phyloP scores from a whole-genome alignment of 2,113 vertebrate genomes.

The Dipodomys stephensi region DNA sequence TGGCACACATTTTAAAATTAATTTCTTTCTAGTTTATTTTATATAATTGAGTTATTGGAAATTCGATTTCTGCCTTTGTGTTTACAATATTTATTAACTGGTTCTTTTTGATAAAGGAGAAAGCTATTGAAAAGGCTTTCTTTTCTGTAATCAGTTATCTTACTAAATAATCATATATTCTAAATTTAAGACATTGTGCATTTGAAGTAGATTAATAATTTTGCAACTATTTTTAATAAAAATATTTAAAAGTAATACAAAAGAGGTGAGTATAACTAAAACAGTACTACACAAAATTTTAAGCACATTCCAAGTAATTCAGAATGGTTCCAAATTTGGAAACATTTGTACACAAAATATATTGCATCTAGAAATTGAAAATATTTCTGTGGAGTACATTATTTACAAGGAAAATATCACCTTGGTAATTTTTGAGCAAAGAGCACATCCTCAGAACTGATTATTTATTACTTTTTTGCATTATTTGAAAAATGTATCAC shows the following conservation, averaged over 20 bases:
- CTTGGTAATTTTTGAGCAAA: not conserved
- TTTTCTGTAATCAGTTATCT: conserved; percentile 28
- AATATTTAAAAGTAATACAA: not conserved
- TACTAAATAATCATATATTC: conserved; percentile 5
- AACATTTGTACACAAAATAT: not conserved
- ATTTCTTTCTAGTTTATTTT: conserved; percentile 34
- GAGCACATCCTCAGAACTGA: not conserved
- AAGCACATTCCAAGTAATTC: not conserved
- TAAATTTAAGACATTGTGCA: not conserved
- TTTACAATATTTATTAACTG: conserved; percentile 33
- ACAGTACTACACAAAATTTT: not conserved
- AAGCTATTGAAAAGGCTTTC: conserved; percentile 29
- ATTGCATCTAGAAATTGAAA: not conserved
- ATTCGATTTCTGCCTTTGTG: not conserved
- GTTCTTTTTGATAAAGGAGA: conserved; percentile 10
- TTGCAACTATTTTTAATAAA: conserved; percentile 5
- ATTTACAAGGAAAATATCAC: not conserved
- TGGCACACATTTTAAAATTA: not conserved
- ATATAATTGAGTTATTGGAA: conserved; percentile 32
- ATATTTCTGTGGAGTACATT: not conserved
- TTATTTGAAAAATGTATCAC: not conserved
- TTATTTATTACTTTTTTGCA: not conserved
- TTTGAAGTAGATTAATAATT: not conserved
- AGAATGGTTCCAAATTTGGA: not conserved
- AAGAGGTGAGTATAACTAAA: not conserved